phyloP scores from a whole-genome alignment of 2,113 vertebrate species.

The Nothobranchius furzeri region DNA sequence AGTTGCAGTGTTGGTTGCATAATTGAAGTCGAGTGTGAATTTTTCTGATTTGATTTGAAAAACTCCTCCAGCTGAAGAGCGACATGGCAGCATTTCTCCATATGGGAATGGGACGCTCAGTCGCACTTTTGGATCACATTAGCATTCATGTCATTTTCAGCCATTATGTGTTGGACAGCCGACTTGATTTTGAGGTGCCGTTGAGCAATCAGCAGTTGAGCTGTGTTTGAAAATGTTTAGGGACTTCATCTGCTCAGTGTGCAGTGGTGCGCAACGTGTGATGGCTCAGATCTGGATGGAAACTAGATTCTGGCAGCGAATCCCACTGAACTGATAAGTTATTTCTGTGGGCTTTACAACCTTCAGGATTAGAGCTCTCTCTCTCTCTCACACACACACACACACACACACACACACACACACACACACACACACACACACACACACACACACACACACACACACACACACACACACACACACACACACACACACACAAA shows the following conservation, averaged over 20 bases:
- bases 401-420: too few species aligned
- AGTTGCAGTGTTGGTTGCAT: too few species aligned
- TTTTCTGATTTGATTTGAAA: too few species aligned
- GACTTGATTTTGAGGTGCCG: slow-evolving; percentile 16
- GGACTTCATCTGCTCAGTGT: slow-evolving; percentile 52
- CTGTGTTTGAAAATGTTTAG: slow-evolving; percentile 29
- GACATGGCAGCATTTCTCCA: background rate
- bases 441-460: too few species aligned
- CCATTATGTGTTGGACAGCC: slow-evolving; percentile 7
- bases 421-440: background rate
- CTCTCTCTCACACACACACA: too few species aligned
- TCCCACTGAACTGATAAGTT: slow-evolving; percentile 20
- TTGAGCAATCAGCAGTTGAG: slow-evolving; percentile 26
- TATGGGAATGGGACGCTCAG: background rate
- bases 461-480: too few species aligned
- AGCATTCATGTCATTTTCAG: slow-evolving; percentile 9
- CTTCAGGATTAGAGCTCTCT: background rate
- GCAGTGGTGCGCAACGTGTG: slow-evolving; percentile 50
- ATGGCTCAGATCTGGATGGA: slow-evolving; percentile 38
- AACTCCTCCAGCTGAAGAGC: background rate
- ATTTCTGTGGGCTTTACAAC: slow-evolving; percentile 1
- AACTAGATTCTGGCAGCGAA: slow-evolving; percentile 30
- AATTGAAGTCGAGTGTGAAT: too few species aligned
- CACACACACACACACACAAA: background rate
- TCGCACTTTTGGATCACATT: background rate